Evolutionary conservation across 2,797 vertebrate genomes (phyloP).

Genomic region (Bradypodion ventrale): DNA sequence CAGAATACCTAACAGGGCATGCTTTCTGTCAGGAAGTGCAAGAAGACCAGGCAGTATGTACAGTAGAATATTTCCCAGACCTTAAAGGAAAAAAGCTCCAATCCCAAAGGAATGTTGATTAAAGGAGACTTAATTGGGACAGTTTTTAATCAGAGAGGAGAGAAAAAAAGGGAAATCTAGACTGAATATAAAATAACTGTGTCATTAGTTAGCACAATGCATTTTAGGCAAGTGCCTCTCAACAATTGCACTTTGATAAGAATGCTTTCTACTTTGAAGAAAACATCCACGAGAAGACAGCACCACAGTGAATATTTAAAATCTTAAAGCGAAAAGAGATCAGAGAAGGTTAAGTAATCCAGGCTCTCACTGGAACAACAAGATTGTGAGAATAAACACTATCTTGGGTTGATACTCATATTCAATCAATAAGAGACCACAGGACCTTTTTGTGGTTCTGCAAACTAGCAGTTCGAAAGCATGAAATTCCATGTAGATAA

Average conservation of each 20-base stretch:
- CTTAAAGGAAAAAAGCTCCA: neutral
- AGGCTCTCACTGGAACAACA: neutral
- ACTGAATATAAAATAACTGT: neutral
- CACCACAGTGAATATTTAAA: neutral
- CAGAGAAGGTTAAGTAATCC: neutral
- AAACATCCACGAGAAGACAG: neutral
- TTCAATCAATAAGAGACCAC: no score
- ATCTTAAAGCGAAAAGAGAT: neutral
- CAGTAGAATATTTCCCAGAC: neutral
- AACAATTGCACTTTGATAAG: neutral
- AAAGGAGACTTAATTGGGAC: neutral
- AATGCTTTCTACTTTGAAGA: neutral
- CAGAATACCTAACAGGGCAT: neutral
- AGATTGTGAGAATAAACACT: neutral
- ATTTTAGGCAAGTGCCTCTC: neutral
- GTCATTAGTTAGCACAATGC: neutral
- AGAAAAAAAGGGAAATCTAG: neutral
- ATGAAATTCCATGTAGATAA: no score
- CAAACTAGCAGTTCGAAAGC: no score
- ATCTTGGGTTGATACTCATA: neutral
- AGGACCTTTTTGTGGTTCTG: no score
- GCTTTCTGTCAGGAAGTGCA: neutral
- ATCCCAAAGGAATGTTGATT: neutral
- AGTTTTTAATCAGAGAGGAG: neutral
- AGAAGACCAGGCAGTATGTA: neutral